Evolutionary conservation across 2,113 vertebrate species (phyloP), one percentile per base, ranked within the genome.

Genomic region (Pholis gunnellus): DNA sequence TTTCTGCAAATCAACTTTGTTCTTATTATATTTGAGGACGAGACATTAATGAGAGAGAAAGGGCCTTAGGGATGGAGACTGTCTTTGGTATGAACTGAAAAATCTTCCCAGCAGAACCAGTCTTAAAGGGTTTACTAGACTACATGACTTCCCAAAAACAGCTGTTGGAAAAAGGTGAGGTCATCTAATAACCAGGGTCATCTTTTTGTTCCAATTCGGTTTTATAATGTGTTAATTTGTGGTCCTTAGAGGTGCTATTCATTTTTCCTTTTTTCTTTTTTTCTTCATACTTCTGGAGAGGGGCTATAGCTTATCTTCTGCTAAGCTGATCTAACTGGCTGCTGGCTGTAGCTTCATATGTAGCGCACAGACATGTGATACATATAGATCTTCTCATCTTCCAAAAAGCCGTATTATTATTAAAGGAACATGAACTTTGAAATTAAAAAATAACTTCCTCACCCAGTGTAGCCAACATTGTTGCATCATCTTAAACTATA

Each of bases 401-500:
- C n/a, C 25, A 27, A 57, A 57, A 25, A 27, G 25, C 25, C 25
- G 27, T 13, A 27, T 57, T 11, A 42, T 71, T 52, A 20, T 34
- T 18, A 57, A 9, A 70, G 60, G 29, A 31, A 71, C 40, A n/a
- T 15, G 4, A 10, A 9, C 18, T 48, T 20, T 50, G 6, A 13
- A 56, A 70, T 46, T 52, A 46, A 77, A 46, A 77, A 69, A 56
- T 3, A 72, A 31, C 50, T 34, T 25, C 64, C 44, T 42, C n/a
- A 2, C 46, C 46, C 68, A 18, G 13, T 74, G 22, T 2, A 42
- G 22, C 27, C 7, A n/a, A 56, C 42, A 60, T 22, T 34, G 56
- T 29, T 76, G 74, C 31, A 36, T 70, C 83, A 56, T 54, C 74
- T 67, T 68, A 60, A 67, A 60, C 75, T 18, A 34, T 34, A 31